Percentiles rank a stretch among this genome's conserved stretches.
phyloP scores from a whole-genome alignment of 1,140 invertebrate species.

The Pantala flavescens region DNA sequence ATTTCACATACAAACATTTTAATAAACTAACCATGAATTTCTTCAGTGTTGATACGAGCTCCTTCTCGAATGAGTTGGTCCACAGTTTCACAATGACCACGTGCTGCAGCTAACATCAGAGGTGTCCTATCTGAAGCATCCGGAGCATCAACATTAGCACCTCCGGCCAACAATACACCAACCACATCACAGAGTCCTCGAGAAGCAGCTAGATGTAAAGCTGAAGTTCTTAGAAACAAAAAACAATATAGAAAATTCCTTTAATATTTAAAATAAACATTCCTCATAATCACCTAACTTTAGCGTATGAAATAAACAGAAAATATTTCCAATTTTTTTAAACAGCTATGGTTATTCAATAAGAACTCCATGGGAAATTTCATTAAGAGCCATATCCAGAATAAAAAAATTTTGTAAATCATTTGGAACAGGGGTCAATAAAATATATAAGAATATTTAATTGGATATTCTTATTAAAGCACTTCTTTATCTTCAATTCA shows the following conservation, averaged over 20 bases:
- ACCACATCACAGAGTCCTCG: constrained; percentile 43
- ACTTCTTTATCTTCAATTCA: too few species aligned
- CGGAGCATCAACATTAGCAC: constrained; percentile 43
- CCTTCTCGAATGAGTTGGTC: constrained; percentile 38
- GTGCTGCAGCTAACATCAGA: constrained; percentile 40
- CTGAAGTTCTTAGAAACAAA: constrained; percentile 24
- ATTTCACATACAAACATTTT: too few species aligned
- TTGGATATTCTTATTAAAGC: too few species aligned
- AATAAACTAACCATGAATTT: constrained; percentile 36
- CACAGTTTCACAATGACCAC: constrained; percentile 37
- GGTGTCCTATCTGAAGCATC: constrained; percentile 46
- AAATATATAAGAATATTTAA: too few species aligned
- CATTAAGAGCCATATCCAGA: too few species aligned
- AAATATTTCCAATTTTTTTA: too few species aligned
- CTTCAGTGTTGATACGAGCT: constrained; percentile 47
- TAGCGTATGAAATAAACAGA: too few species aligned
- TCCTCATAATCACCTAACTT: not conserved
- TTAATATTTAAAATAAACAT: not conserved
- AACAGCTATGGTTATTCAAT: too few species aligned
- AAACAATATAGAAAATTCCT: not conserved
- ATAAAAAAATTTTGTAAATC: too few species aligned
- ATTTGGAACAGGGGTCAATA: too few species aligned
- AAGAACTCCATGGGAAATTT: too few species aligned
- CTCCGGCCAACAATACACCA: constrained; percentile 43
- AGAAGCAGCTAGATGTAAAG: constrained; percentile 40